A percentile compares a stretch with the other conserved stretches of the same genome.
Conservation (phyloP, 2,113 vertebrate species). For the Xyrauchen texanus region DNA sequence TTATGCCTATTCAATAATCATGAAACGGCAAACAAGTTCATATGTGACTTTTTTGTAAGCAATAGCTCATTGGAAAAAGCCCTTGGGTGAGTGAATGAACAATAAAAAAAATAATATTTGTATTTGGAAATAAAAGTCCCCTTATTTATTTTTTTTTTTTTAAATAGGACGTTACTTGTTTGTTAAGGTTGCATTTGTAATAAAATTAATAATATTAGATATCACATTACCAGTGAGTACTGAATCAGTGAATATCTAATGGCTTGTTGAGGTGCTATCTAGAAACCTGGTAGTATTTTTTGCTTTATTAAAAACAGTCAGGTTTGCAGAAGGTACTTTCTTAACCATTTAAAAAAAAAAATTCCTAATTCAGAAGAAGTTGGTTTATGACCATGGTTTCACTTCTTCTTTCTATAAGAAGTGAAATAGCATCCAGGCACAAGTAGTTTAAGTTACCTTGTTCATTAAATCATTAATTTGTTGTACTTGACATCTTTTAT, state of each 20-base stretch:
- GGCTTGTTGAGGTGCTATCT: too few relatives aligned
- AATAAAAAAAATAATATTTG: neutral
- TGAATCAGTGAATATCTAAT: too few relatives aligned
- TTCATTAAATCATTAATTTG: neutral
- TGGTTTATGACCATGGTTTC: neutral
- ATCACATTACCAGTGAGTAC: too few relatives aligned
- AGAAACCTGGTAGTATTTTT: too few relatives aligned
- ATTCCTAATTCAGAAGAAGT: neutral
- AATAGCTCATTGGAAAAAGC: neutral
- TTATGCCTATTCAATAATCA: neutral
- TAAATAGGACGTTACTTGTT: too few relatives aligned
- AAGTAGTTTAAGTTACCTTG: neutral
- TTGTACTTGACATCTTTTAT: neutral
- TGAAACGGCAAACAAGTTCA: constrained; percentile 4
- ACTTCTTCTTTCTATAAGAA: neutral
- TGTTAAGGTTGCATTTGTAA: too few relatives aligned
- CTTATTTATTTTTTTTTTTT: neutral
- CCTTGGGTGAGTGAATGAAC: neutral
- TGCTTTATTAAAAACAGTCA: too few relatives aligned
- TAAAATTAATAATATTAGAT: too few relatives aligned
- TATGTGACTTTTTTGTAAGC: neutral
- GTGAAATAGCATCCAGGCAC: neutral
- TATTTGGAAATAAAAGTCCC: neutral
- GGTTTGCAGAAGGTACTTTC: neutral
- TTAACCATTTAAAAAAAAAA: neutral